These are phyloP conservation scores for Mormyrus proboscirostris DNA, from an alignment of 2,797 vertebrate species.

Conservation along the genomic window DNA sequence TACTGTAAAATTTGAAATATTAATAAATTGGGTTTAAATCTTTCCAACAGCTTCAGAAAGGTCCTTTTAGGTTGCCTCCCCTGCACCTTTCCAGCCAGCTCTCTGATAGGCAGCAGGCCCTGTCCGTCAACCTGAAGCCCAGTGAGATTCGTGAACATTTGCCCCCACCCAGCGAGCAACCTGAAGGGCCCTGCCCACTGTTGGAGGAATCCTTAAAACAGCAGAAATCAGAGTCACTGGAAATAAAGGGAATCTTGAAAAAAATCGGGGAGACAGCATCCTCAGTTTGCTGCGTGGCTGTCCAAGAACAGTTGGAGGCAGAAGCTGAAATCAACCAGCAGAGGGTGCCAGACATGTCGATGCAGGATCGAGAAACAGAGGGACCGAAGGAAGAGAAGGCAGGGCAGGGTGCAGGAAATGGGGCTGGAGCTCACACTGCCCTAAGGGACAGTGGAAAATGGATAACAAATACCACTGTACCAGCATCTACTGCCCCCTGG, in stretches of 20 bases:
- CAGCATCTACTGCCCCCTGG: slow-evolving; percentile 38
- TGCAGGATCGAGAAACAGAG: slow-evolving; percentile 38
- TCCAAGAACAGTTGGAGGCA: slow-evolving; percentile 12
- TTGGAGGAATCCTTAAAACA: slow-evolving; percentile 20
- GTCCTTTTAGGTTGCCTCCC: slow-evolving; percentile 57
- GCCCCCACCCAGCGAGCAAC: slow-evolving; percentile 15
- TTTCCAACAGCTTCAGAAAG: slow-evolving; percentile 55
- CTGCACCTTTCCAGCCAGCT: slow-evolving; percentile 53
- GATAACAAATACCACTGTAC: slow-evolving; percentile 30
- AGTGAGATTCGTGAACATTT: slow-evolving; percentile 54
- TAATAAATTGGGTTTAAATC: not conserved
- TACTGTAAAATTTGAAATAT: not conserved
- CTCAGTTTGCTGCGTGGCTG: not conserved
- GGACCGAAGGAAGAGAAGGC: slow-evolving; percentile 22
- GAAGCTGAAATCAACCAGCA: slow-evolving; percentile 15
- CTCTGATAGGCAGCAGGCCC: slow-evolving; percentile 58
- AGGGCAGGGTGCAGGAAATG: not conserved
- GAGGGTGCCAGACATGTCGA: slow-evolving; percentile 16
- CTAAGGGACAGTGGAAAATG: slow-evolving; percentile 10
- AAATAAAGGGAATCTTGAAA: slow-evolving; percentile 64
- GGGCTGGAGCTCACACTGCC: not conserved
- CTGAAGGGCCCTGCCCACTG: not conserved
- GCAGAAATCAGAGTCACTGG: slow-evolving; percentile 39
- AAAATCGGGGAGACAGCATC: slow-evolving; percentile 41
- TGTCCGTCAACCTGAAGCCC: slow-evolving; percentile 61